Percentiles rank a stretch among this genome's conserved stretches.
These are phyloP conservation scores for Whitmania pigra DNA, from an alignment of 1,140 invertebrate species.

Conservation along the genomic window DNA sequence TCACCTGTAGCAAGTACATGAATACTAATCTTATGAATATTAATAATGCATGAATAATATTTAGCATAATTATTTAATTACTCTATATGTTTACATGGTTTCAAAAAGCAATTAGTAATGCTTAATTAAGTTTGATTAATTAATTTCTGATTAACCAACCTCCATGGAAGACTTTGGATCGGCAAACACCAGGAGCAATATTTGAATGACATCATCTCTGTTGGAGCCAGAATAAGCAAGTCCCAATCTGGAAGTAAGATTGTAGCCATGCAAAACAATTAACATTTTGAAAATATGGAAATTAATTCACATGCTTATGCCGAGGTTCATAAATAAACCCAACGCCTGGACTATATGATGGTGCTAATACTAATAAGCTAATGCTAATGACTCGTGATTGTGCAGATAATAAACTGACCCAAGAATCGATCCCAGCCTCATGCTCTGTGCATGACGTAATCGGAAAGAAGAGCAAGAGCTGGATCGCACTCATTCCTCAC, in stretches of 20 bases:
- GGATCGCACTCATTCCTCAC: slow-evolving; percentile 98
- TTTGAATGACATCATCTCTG: slow-evolving; percentile 73
- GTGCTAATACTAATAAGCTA: too few species aligned
- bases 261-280: not conserved
- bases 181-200: slow-evolving; percentile 72
- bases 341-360: too few species aligned
- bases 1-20: slow-evolving; percentile 43
- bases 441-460: slow-evolving; percentile 83
- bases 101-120: too few species aligned
- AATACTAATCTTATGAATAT: too few species aligned
- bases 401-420: slow-evolving; percentile 45
- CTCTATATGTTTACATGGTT: too few species aligned
- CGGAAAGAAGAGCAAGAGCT: slow-evolving; percentile 82
- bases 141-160: slow-evolving; percentile 38
- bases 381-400: too few species aligned
- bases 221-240: slow-evolving; percentile 97
- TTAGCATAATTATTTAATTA: not conserved
- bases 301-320: not conserved
- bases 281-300: not conserved
- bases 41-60: not conserved
- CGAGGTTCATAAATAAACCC: not conserved
- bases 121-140: too few species aligned
- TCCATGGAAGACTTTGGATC: slow-evolving; percentile 76
- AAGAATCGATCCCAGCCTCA: slow-evolving; percentile 84
- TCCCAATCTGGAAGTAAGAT: slow-evolving; percentile 56